These are phyloP conservation scores for Xestia ashworthii DNA, from an alignment of 2,888 invertebrate species.

Conservation along the genomic window DNA sequence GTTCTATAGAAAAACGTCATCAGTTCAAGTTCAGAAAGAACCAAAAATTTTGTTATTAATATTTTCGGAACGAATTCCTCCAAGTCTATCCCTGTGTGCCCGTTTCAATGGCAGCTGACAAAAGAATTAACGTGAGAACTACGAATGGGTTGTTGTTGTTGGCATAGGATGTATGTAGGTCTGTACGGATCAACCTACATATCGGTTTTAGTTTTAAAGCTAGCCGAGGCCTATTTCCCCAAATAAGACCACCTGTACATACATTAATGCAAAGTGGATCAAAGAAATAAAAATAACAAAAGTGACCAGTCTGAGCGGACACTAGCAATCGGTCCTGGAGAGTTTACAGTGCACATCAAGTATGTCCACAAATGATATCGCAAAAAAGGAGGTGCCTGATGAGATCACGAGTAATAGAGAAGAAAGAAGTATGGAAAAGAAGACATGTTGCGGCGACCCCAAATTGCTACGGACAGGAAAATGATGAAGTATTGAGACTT, in stretches of 20 bases:
- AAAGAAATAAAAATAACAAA: not conserved
- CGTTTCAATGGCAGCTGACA: conserved; percentile 20
- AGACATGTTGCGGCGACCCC: too few species aligned
- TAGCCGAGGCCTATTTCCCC: too few species aligned
- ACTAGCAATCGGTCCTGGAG: too few species aligned
- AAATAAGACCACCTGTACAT: too few species aligned
- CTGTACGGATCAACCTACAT: not conserved
- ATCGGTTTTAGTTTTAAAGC: not conserved
- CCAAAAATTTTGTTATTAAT: not conserved
- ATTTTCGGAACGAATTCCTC: not conserved
- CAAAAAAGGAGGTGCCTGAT: too few species aligned
- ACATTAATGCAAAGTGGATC: not conserved
- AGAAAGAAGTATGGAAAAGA: too few species aligned
- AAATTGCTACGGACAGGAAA: too few species aligned
- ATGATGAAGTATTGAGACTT: too few species aligned
- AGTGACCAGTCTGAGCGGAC: not conserved
- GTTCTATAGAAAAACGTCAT: not conserved
- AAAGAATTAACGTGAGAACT: conserved; percentile 14
- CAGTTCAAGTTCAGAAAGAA: not conserved
- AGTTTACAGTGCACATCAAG: too few species aligned
- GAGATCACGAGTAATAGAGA: too few species aligned
- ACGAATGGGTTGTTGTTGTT: not conserved
- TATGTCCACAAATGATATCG: too few species aligned
- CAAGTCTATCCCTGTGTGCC: conserved; percentile 25
- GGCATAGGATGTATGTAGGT: not conserved